A percentile compares a stretch with the other conserved stretches of the same genome.
Conservation (phyloP, 2,113 vertebrate species). For the Propithecus coquereli region DNA sequence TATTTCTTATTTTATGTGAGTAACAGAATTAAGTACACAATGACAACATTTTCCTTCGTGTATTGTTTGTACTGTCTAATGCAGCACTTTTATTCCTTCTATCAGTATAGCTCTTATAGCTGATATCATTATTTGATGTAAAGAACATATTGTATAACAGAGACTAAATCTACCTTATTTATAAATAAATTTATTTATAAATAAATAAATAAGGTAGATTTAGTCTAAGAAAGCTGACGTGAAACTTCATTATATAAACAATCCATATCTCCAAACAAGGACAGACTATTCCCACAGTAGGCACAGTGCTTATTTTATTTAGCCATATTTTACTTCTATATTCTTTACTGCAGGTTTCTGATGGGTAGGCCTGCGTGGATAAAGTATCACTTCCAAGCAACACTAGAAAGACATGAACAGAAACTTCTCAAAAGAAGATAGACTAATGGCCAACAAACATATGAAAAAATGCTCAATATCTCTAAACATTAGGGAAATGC, state of each 20-base stretch:
- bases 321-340: not conserved
- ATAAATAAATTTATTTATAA: not conserved
- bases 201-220: not conserved
- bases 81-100: not conserved
- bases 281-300: not conserved
- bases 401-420: not conserved
- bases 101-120: not conserved
- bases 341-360: not conserved
- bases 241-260: not conserved
- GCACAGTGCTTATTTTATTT: not conserved
- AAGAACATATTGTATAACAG: not conserved
- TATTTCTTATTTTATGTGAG: not conserved
- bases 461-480: too few relatives aligned
- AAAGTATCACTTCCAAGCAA: not conserved
- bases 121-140: not conserved
- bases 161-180: not conserved
- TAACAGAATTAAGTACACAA: not conserved
- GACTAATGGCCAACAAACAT: too few relatives aligned
- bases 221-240: not conserved
- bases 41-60: not conserved
- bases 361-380: not conserved
- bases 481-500: too few relatives aligned
- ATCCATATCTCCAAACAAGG: not conserved
- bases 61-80: not conserved
- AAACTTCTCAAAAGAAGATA: too few relatives aligned